Evolutionary conservation across 2,888 invertebrate genomes (phyloP).

Genomic region (Euphydryas editha): DNA sequence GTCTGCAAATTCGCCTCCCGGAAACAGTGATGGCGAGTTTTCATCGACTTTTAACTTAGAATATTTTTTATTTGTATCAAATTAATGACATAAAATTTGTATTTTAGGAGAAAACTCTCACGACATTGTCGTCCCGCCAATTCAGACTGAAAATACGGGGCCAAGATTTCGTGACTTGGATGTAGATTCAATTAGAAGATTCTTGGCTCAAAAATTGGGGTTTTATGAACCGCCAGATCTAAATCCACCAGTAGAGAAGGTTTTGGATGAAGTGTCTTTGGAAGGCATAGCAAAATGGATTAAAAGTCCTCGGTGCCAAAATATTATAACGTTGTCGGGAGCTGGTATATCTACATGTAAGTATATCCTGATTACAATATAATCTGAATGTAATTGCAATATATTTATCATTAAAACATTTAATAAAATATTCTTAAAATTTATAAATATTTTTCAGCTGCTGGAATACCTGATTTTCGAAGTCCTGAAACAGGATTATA

Average conservation of each 20-base stretch:
- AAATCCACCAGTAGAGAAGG: constrained; percentile 62
- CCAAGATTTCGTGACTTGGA: constrained; percentile 74
- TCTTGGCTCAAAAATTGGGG: constrained; percentile 86
- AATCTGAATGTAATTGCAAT: too few relatives aligned
- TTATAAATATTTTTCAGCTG: constrained; percentile 84
- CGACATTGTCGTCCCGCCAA: constrained; percentile 67
- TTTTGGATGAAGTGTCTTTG: constrained; percentile 88
- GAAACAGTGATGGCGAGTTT: constrained; percentile 71
- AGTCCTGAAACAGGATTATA: constrained; percentile 96
- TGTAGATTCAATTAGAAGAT: constrained; percentile 86
- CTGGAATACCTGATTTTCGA: constrained; percentile 98
- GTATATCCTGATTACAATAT: too few relatives aligned
- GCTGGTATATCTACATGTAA: constrained; percentile 98
- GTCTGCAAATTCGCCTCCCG: constrained; percentile 77
- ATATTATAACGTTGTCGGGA: constrained; percentile 96
- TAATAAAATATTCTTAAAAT: too few relatives aligned
- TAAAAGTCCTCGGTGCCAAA: constrained; percentile 89
- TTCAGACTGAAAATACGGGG: constrained; percentile 63
- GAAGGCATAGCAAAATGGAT: constrained; percentile 92
- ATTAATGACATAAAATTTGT: constrained; percentile 34
- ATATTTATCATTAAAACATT: too few relatives aligned
- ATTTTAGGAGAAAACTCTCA: constrained; percentile 63
- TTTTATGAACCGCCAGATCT: constrained; percentile 77
- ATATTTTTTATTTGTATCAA: constrained; percentile 11
- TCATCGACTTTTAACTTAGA: constrained; percentile 13